Percentiles rank a stretch among this genome's conserved stretches.
Conservation (phyloP, 2,888 invertebrate genomes). For the Lithophane leautieri region DNA sequence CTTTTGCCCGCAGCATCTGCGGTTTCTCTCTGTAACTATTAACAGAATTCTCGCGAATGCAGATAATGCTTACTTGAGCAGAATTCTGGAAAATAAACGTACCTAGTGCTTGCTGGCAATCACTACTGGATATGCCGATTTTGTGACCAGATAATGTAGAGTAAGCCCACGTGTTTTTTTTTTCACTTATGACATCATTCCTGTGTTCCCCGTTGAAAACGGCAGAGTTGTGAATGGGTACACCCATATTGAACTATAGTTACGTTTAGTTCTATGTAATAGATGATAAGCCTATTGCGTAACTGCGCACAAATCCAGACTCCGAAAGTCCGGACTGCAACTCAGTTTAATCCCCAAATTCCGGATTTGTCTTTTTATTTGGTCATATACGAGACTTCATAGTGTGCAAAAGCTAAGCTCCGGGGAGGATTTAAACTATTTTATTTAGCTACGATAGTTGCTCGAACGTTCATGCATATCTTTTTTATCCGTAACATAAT, state of each 20-base stretch:
- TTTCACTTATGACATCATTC: background rate
- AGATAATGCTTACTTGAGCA: background rate
- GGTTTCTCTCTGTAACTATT: constrained; percentile 1
- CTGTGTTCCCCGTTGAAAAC: background rate
- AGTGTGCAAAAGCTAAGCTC: background rate
- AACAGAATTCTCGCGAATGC: constrained; percentile 9
- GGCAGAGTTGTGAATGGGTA: background rate
- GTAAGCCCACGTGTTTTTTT: background rate
- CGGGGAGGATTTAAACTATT: background rate
- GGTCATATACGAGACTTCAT: background rate
- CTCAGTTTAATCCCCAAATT: background rate
- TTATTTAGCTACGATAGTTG: background rate
- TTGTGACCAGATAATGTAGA: constrained; percentile 3
- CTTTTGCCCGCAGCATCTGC: constrained; percentile 7
- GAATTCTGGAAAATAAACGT: constrained; percentile 7
- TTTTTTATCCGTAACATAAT: background rate
- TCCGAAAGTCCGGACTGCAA: background rate
- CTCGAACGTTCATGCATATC: background rate
- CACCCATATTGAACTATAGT: background rate
- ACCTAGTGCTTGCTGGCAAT: background rate
- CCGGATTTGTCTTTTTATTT: background rate
- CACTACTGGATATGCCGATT: constrained; percentile 1
- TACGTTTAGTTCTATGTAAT: background rate
- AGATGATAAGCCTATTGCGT: background rate
- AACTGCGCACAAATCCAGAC: background rate